phyloP scores from a whole-genome alignment of 2,113 vertebrate species.

The Mesocricetus auratus region DNA sequence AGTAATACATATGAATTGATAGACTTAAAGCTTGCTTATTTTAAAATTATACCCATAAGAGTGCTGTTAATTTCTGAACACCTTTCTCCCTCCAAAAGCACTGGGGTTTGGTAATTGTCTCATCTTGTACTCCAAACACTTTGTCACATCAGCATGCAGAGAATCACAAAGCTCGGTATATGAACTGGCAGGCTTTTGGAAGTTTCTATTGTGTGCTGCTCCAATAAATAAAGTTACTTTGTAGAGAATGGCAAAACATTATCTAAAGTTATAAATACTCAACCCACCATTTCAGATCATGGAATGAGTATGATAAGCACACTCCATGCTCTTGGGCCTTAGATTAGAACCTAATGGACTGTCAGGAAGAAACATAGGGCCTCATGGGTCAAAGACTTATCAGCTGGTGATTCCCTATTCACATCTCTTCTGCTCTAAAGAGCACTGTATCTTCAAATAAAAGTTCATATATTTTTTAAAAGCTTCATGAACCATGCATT shows the following conservation, averaged over 20 bases:
- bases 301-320: slow-evolving; percentile 32
- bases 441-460: slow-evolving; percentile 18
- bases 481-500: not conserved
- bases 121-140: not conserved
- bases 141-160: not conserved
- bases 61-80: slow-evolving; percentile 49
- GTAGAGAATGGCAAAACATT: slow-evolving; percentile 45
- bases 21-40: slow-evolving; percentile 37
- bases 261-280: slow-evolving; percentile 47
- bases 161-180: not conserved
- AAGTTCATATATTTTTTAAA: slow-evolving; percentile 27
- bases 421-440: not conserved
- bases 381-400: slow-evolving; percentile 12
- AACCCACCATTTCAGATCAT: not conserved
- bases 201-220: slow-evolving; percentile 4
- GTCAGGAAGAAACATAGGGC: slow-evolving; percentile 35
- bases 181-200: not conserved
- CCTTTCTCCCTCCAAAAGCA: slow-evolving; percentile 6
- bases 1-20: slow-evolving; percentile 54
- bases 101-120: slow-evolving; percentile 36
- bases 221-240: slow-evolving; percentile 27
- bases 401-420: not conserved
- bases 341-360: slow-evolving; percentile 1
- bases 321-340: not conserved
- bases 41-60: slow-evolving; percentile 18